Conservation (phyloP, 2,797 vertebrate species). For the Anguilla anguilla region DNA sequence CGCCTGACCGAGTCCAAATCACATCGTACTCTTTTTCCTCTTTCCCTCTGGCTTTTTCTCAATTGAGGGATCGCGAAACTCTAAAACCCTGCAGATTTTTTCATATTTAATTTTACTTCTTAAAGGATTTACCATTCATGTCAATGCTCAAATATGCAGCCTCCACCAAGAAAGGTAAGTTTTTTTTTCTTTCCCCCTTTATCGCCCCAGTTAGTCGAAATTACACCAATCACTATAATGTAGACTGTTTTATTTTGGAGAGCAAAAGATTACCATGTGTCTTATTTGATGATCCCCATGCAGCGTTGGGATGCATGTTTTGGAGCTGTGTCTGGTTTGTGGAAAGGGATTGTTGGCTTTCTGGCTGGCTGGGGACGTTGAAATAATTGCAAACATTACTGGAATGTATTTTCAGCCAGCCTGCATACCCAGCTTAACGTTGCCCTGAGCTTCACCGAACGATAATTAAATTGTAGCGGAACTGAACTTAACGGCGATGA, state of each 20-base stretch:
- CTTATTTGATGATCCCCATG: not conserved
- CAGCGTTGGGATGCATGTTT: constrained; percentile 18
- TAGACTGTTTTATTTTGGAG: constrained; percentile 10
- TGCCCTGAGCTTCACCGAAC: constrained; percentile 4
- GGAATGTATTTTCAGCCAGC: constrained; percentile 32
- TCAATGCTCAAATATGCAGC: constrained; percentile 90
- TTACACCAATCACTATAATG: constrained; percentile 4
- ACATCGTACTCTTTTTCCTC: constrained; percentile 57
- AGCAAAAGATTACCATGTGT: not conserved
- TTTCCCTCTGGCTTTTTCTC: constrained; percentile 57
- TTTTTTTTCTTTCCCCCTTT: constrained; percentile 5
- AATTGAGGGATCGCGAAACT: constrained; percentile 41
- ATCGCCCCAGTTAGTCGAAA: constrained; percentile 21
- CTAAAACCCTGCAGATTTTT: constrained; percentile 51
- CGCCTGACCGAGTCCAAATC: constrained; percentile 68
- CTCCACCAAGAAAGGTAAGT: constrained; percentile 96
- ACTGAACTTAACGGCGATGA: constrained; percentile 18
- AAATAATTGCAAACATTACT: constrained; percentile 22
- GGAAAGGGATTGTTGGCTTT: constrained; percentile 8
- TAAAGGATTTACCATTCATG: constrained; percentile 79
- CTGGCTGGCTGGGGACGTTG: constrained; percentile 7
- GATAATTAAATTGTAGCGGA: constrained; percentile 27
- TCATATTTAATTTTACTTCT: constrained; percentile 68
- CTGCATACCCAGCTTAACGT: constrained; percentile 22
- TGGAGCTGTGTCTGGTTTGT: constrained; percentile 7